Evolutionary conservation across 2,888 invertebrate species (phyloP), one percentile per base, ranked within the genome.

Genomic region (Drosophila merina): DNA sequence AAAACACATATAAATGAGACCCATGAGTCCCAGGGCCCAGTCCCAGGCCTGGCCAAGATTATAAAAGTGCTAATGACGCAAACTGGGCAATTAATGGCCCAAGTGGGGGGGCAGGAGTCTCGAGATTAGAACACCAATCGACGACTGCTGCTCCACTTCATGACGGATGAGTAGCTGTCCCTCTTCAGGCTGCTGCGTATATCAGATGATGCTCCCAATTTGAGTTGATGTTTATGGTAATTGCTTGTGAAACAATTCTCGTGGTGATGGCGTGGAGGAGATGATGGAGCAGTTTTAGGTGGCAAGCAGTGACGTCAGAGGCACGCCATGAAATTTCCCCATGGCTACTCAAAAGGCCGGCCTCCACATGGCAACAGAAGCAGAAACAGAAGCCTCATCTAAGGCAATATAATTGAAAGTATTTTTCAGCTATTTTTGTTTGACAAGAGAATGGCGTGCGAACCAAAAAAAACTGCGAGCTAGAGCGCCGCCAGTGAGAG

Each of bases 221-320:
- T 57, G 56, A 76, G 75, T 77, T 86, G 69, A 80, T 88, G 86
- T 88, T 89, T 88, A 83, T 76, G 80, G 66, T 83, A 89, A 87
- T 88, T 74, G 72, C 86, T 74, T 88, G 79, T 77, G 79, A 79
- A 86, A 76, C 73, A 74, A 71, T 84, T 63, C 67, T 50, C 45
- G 31, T 48, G 60, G 9, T 6, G 28, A 20, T 30, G 42, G 26
- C 20, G 26, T 26, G 48, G 42, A 8, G 33, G 42, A 42, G 40
- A 42, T 20, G 36, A 42, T 42, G 14, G 40, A 20, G 51, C 28
- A 25, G 28, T 5, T 9, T 30, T 30, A 62, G 64, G 64, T 62
- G 64, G 40, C 66, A 5, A 54, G 38, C 7, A 69, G 66, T 77
- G 78, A 63, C 72, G 75, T 51, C 68, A 85, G 40, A 49, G 52